phyloP scores from a whole-genome alignment of 2,113 vertebrate genomes.

The Seriola rivoliana region DNA sequence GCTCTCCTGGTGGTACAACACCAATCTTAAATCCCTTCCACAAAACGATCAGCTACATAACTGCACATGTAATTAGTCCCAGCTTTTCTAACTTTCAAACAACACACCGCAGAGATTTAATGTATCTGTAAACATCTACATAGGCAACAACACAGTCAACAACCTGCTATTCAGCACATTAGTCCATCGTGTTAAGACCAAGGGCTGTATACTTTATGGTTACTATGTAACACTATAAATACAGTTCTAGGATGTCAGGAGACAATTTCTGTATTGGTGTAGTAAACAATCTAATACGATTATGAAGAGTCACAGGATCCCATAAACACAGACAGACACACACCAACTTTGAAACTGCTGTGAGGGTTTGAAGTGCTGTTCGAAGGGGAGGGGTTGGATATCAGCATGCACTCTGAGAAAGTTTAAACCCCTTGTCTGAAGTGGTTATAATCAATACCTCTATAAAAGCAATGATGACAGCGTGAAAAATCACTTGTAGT shows the following conservation, averaged over 20 bases:
- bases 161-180: conserved; percentile 22
- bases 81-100: background rate
- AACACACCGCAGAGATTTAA: conserved; percentile 1
- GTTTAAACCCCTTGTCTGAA: background rate
- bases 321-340: conserved; percentile 6
- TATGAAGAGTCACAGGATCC: conserved; percentile 29
- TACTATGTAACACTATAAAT: background rate
- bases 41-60: background rate
- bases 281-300: conserved; percentile 22
- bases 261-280: conserved; percentile 5
- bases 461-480: background rate
- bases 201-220: conserved; percentile 3
- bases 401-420: background rate
- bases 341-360: conserved; percentile 10
- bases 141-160: background rate
- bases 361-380: background rate
- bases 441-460: background rate
- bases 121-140: conserved; percentile 6
- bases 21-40: background rate
- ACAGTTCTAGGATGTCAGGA: background rate
- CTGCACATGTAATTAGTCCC: conserved; percentile 1
- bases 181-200: background rate
- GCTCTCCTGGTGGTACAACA: background rate
- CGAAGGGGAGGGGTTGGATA: background rate
- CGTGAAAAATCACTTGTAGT: background rate